Evolutionary conservation across 2,797 vertebrate genomes (phyloP).

Genomic region (Hydrolagus colliei): DNA sequence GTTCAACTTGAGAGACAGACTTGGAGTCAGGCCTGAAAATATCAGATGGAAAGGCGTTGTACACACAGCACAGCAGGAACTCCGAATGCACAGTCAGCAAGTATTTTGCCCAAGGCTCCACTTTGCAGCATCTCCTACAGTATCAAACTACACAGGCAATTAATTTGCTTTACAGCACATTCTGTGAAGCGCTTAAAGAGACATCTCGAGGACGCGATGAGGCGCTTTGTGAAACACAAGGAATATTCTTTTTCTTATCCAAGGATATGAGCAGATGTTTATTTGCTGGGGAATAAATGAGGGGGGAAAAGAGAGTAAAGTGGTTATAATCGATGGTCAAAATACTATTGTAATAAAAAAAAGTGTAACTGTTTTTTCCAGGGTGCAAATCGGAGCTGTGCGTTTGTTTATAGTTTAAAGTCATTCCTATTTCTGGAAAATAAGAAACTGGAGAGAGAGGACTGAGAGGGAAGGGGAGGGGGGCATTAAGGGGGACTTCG

Average conservation of each 20-base stretch:
- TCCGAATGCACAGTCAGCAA: neutral
- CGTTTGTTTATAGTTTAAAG: neutral
- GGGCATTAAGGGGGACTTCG: neutral
- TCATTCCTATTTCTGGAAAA: neutral
- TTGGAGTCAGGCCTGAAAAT: conserved; percentile 45
- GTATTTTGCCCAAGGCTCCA: too few relatives aligned
- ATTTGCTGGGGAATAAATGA: neutral
- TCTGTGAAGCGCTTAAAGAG: too few relatives aligned
- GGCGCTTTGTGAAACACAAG: too few relatives aligned
- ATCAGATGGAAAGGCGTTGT: neutral
- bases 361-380: too few relatives aligned
- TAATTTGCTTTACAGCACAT: too few relatives aligned
- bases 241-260: too few relatives aligned
- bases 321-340: neutral
- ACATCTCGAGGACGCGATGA: too few relatives aligned
- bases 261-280: neutral
- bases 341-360: neutral
- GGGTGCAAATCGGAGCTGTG: neutral
- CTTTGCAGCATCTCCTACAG: too few relatives aligned
- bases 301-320: too few relatives aligned
- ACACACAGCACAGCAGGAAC: neutral
- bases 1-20: conserved; percentile 44
- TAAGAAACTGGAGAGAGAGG: too few relatives aligned
- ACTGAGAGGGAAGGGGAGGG: neutral
- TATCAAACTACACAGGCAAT: too few relatives aligned